Evolutionary conservation across 2,797 vertebrate genomes (phyloP).

Genomic region (Pseudochirops corinnae): DNA sequence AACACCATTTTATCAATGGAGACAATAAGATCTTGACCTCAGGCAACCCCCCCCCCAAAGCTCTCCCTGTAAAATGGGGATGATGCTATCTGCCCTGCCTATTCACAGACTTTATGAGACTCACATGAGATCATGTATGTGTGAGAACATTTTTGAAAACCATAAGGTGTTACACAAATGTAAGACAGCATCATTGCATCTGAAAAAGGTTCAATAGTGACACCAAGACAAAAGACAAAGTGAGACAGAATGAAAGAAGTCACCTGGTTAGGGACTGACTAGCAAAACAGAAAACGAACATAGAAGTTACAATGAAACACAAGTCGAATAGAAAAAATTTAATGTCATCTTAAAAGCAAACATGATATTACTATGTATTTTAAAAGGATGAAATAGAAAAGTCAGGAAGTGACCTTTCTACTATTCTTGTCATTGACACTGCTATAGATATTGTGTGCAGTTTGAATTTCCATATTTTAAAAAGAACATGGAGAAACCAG

Average conservation of each 20-base stretch:
- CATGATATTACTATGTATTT: neutral
- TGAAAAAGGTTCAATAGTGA: neutral
- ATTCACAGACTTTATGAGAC: neutral
- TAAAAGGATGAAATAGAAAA: neutral
- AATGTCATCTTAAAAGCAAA: neutral
- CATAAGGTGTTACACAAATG: neutral
- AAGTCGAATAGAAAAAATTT: neutral
- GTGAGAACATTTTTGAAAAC: neutral
- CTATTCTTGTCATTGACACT: neutral
- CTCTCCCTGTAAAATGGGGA: neutral
- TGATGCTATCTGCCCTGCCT: neutral
- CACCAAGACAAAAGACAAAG: slow-evolving; percentile 28
- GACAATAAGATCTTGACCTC: slow-evolving; percentile 76
- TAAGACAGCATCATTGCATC: neutral
- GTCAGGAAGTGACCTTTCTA: neutral
- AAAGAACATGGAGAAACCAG: neutral
- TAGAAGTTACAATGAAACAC: slow-evolving; percentile 3
- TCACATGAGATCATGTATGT: neutral
- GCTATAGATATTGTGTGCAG: neutral
- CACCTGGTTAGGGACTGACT: neutral
- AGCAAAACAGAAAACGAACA: neutral
- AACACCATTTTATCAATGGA: slow-evolving; percentile 79
- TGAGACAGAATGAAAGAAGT: neutral
- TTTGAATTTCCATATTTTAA: slow-evolving; percentile 10
- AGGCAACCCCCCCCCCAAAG: neutral